A percentile compares a stretch with the other conserved stretches of the same genome.
phyloP scores from a whole-genome alignment of 1,140 invertebrate genomes.

The Aphis craccivora region DNA sequence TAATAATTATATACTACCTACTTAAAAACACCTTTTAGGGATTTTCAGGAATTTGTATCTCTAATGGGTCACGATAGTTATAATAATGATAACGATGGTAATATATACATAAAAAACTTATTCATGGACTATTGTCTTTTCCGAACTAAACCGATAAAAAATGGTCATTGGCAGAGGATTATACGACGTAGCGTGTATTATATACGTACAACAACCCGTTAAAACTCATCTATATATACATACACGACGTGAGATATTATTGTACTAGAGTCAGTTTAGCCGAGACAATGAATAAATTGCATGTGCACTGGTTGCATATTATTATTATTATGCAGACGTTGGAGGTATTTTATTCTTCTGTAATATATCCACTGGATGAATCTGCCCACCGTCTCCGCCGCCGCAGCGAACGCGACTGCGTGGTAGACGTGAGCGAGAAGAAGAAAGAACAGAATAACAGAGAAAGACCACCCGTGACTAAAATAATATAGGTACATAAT shows the following conservation, averaged over 20 bases:
- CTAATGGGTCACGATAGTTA: background rate
- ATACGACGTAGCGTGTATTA: background rate
- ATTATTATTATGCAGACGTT: background rate
- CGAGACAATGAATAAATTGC: slow-evolving; percentile 40
- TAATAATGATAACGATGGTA: background rate
- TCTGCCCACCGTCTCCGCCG: background rate
- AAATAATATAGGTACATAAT: background rate
- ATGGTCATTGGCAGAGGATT: background rate
- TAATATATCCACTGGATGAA: background rate
- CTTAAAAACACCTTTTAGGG: background rate
- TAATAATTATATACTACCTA: background rate
- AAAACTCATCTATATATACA: background rate
- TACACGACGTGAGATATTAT: background rate
- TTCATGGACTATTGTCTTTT: background rate
- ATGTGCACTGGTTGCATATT: slow-evolving; percentile 18
- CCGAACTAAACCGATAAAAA: background rate
- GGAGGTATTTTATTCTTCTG: background rate
- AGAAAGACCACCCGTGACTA: background rate
- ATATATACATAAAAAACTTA: background rate
- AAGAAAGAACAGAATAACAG: background rate
- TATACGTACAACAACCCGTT: background rate
- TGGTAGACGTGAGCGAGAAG: background rate
- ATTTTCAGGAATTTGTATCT: background rate
- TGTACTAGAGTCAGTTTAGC: background rate
- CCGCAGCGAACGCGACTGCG: background rate